A percentile compares a stretch with the other conserved stretches of the same genome.
phyloP scores from a whole-genome alignment of 2,797 vertebrate species.

The Parauchenoglanis punctatus region DNA sequence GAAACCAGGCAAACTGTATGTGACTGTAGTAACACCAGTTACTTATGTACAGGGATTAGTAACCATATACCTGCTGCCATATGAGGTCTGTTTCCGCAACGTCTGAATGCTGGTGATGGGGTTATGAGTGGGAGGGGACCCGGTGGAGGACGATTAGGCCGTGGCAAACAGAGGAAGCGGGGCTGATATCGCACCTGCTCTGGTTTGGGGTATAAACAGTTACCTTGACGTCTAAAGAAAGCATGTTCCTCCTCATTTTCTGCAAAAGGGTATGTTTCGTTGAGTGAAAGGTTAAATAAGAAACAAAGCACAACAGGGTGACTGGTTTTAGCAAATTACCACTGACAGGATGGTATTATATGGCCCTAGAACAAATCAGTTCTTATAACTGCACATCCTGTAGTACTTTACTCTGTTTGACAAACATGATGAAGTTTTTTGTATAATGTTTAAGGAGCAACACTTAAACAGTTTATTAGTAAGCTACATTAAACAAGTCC shows the following conservation, averaged over 20 bases:
- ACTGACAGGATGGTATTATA: neutral
- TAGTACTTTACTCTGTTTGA: neutral
- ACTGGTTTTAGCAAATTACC: neutral
- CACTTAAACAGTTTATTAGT: neutral
- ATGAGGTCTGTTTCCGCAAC: slow-evolving; percentile 17
- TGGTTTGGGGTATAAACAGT: slow-evolving; percentile 48
- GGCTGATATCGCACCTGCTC: slow-evolving; percentile 61
- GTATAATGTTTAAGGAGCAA: neutral
- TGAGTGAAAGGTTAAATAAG: neutral
- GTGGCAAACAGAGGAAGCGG: slow-evolving; percentile 64
- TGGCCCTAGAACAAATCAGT: neutral
- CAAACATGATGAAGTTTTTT: neutral
- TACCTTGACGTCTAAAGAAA: slow-evolving; percentile 56
- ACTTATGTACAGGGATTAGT: slow-evolving; percentile 15
- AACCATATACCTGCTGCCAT: slow-evolving; percentile 39
- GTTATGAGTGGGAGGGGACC: slow-evolving; percentile 44
- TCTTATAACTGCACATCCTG: neutral
- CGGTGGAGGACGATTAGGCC: slow-evolving; percentile 25
- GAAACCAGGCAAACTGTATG: slow-evolving; percentile 25
- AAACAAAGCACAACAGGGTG: neutral
- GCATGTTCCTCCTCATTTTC: slow-evolving; percentile 63
- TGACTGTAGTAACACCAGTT: neutral
- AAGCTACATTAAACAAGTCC: neutral
- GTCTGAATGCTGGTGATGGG: slow-evolving; percentile 25
- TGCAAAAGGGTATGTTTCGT: slow-evolving; percentile 16